Base-by-base conservation (phyloP, 2,113 vertebrate species). In the Gymnorhina tibicen region DNA sequence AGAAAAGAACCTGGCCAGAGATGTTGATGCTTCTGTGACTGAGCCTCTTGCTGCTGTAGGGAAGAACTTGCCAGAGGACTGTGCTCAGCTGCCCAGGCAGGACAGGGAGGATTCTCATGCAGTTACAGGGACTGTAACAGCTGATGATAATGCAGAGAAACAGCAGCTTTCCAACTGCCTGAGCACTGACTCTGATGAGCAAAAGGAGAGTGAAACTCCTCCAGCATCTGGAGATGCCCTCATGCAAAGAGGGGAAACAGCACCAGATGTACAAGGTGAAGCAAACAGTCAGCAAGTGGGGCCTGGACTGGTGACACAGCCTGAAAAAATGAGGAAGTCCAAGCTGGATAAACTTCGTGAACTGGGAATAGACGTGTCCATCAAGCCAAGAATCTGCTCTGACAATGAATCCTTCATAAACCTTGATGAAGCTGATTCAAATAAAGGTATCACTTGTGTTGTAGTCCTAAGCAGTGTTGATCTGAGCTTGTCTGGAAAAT, bases 311-410 rank as follows among this genome's bases (percentile, higher is more conserved):
- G 74, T 9, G 37, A 79, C 87, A 35, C 94, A 91, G 7, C 74
- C 90, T 62, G 97, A 92, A 52, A 99, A 98, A 96, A 81, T 32
- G 9, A 99, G 97, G 90, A 98, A 97, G 89, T 98, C 99, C 95
- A 99, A 97, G 76, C 37, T 99, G 84, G 97, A 99, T 42, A 97
- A 98, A 79, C 98, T 99, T 56, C 98, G 98, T 85, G 98, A 98
- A 27, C 98, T 99, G 47, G 99, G 99, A 37, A 89, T 99, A 46
- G 98, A 99, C 62, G 98, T 99, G 47, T 99, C 98, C 6, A 96
- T 99, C 58, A 98, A 99, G 35, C 98, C 98, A n/a, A 98, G 97
- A 59, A 96, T 99, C 82, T 98, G 98, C 87, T 97, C 98, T 20
- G 98, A 98, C 73, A 98, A 98, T 4, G 98, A 98, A 30, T 98